Evolutionary conservation across 2,888 invertebrate species (phyloP).

Genomic region (Saturnia japonica): DNA sequence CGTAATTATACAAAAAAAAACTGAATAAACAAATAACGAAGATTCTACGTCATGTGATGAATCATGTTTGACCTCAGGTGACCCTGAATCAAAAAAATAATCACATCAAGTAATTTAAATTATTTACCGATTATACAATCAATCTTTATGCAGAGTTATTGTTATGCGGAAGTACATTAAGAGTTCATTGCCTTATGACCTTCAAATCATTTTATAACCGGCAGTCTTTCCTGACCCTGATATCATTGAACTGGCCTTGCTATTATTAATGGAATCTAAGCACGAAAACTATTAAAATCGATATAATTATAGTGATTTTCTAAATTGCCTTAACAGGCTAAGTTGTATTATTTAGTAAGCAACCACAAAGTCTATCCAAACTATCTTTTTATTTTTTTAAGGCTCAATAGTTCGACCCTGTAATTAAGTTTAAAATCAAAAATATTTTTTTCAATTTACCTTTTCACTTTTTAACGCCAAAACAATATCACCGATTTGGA

Average conservation of each 20-base stretch:
- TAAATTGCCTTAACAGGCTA: too few relatives aligned
- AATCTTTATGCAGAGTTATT: not conserved
- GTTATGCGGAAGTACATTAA: not conserved
- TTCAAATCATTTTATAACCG: not conserved
- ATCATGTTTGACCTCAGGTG: not conserved
- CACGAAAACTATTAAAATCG: not conserved
- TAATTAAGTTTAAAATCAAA: too few relatives aligned
- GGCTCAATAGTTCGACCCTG: too few relatives aligned
- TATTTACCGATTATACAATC: not conserved
- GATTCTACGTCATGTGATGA: not conserved
- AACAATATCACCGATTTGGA: too few relatives aligned
- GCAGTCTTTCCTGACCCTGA: not conserved
- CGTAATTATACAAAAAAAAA: not conserved
- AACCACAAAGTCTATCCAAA: too few relatives aligned
- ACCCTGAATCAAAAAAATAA: not conserved
- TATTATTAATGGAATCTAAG: not conserved
- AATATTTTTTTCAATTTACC: too few relatives aligned
- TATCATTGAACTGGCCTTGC: not conserved
- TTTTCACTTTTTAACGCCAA: too few relatives aligned
- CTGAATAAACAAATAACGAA: not conserved
- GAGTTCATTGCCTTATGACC: slow-evolving; percentile 1
- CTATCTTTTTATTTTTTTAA: too few relatives aligned
- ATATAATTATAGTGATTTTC: not conserved
- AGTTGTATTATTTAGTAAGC: too few relatives aligned
- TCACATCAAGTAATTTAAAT: not conserved